phyloP scores from a whole-genome alignment of 1,140 invertebrate species.

The Microplitis demolitor region DNA sequence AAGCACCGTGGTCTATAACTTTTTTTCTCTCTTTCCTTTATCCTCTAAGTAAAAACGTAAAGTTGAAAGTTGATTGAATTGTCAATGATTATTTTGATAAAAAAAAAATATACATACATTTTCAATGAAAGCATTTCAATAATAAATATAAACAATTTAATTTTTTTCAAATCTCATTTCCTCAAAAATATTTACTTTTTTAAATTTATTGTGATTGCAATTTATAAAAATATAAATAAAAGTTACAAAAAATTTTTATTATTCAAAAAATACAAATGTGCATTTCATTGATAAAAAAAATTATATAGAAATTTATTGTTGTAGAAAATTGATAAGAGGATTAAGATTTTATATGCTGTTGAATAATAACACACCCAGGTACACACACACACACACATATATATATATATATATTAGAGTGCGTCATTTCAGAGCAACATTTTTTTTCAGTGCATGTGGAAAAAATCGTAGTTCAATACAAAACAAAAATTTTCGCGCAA shows the following conservation, averaged over 20 bases:
- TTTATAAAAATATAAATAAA: neutral
- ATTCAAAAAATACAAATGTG: no score
- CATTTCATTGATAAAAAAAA: neutral
- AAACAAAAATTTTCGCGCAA: no score
- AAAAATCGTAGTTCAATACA: no score
- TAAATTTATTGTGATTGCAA: neutral
- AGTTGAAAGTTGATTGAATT: constrained; percentile 2
- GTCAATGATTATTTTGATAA: constrained; percentile 4
- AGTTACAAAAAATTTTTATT: neutral
- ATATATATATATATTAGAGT: no score
- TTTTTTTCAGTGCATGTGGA: no score
- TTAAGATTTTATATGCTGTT: neutral
- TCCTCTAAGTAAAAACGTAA: neutral
- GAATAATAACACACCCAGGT: neutral
- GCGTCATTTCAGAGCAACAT: no score
- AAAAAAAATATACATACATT: neutral
- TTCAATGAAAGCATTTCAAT: neutral
- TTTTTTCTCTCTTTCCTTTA: neutral
- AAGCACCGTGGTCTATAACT: neutral
- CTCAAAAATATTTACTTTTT: neutral
- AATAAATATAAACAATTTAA: no score
- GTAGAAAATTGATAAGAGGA: constrained; percentile 20
- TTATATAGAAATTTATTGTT: constrained; percentile 1
- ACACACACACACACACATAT: no score
- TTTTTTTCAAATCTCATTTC: no score